These are phyloP conservation scores for Trinectes maculatus DNA, from an alignment of 2,113 vertebrate genomes.

Conservation along the genomic window DNA sequence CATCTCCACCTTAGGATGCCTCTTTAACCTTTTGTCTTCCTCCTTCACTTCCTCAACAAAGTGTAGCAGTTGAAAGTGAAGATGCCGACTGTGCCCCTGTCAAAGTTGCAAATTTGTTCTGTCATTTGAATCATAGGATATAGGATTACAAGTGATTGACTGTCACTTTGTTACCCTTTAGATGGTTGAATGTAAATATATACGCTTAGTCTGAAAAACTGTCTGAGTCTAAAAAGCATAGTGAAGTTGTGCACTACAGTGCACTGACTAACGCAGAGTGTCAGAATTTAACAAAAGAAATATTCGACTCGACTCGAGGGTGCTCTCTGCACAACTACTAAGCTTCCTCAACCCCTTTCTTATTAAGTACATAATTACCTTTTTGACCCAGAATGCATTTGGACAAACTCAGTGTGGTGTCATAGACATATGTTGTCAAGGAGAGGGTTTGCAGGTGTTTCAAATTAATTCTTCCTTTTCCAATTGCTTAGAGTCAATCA, in stretches of 20 bases:
- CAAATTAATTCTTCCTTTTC: background rate
- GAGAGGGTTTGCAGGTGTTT: background rate
- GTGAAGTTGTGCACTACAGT: too few species aligned
- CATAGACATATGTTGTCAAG: background rate
- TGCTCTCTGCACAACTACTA: too few species aligned
- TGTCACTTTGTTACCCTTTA: background rate
- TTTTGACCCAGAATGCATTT: slow-evolving; percentile 4
- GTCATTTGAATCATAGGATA: slow-evolving; percentile 32
- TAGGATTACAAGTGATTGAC: slow-evolving; percentile 1
- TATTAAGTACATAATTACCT: background rate
- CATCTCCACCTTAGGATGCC: slow-evolving; percentile 58
- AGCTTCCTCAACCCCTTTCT: background rate
- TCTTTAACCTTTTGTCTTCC: slow-evolving; percentile 62
- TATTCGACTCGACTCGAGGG: too few species aligned
- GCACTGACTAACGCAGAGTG: too few species aligned
- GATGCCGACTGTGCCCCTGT: slow-evolving; percentile 31
- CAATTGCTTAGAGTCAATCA: background rate
- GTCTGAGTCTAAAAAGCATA: too few species aligned
- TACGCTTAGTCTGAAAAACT: too few species aligned
- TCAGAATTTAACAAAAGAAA: too few species aligned
- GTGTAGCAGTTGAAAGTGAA: slow-evolving; percentile 36
- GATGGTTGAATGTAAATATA: too few species aligned
- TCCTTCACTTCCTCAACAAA: slow-evolving; percentile 18
- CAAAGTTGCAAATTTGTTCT: slow-evolving; percentile 22
- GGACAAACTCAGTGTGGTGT: background rate